Percentiles rank a stretch among this genome's conserved stretches.
Evolutionary conservation across 2,888 invertebrate genomes (phyloP).

Genomic region (Listrodromus nycthemerus): DNA sequence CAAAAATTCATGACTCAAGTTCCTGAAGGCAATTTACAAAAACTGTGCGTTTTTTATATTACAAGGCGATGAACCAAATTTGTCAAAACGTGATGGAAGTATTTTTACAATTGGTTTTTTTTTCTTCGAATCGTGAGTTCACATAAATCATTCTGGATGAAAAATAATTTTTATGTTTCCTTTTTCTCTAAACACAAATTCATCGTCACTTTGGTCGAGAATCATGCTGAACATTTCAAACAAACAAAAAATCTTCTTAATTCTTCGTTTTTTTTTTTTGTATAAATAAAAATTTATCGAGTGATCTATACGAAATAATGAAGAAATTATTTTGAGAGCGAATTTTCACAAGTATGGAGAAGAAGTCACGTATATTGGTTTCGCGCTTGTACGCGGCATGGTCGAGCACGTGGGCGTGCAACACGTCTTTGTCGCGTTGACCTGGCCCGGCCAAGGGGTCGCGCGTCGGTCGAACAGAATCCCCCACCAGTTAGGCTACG

Average conservation of each 20-base stretch:
- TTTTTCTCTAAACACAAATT: too few species aligned
- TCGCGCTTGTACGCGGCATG: constrained; percentile 17
- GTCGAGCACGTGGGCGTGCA: constrained; percentile 62
- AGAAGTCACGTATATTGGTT: background rate
- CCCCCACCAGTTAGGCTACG: constrained; percentile 6
- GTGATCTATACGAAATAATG: background rate
- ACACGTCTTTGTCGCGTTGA: constrained; percentile 68
- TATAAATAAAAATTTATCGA: background rate
- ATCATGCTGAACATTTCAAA: too few species aligned
- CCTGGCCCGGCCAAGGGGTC: constrained; percentile 69
- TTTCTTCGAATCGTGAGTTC: too few species aligned
- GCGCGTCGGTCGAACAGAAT: constrained; percentile 71
- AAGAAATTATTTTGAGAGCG: background rate
- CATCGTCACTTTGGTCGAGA: too few species aligned
- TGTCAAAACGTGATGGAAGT: too few species aligned
- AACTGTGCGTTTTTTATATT: too few species aligned
- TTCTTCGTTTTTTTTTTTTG: background rate
- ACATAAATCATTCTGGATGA: too few species aligned
- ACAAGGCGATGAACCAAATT: too few species aligned
- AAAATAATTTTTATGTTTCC: too few species aligned
- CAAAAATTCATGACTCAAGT: too few species aligned
- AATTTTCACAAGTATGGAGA: background rate
- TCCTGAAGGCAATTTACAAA: too few species aligned
- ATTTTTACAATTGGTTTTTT: too few species aligned
- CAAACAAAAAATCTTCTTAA: background rate